Evolutionary conservation across 2,888 invertebrate genomes (phyloP), one percentile per base, ranked within the genome.

Genomic region (Temnothorax unifasciatus): DNA sequence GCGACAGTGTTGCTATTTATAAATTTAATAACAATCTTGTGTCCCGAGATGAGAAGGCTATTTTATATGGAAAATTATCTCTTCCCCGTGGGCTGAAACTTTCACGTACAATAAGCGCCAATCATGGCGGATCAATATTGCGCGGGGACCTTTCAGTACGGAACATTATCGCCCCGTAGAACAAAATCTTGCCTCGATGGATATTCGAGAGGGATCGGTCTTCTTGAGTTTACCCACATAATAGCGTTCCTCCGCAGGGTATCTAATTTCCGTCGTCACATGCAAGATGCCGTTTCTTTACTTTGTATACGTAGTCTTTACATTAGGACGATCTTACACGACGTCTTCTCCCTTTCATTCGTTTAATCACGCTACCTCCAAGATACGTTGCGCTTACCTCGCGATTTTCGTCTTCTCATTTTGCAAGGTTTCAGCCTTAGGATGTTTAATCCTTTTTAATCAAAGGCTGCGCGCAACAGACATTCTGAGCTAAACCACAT

Each of bases 201-300:
- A 61, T 74, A 86, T 82, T 77, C 63, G 77, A 85, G 86, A 81
- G 71, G 71, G 71, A 76, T 83, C 86, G 76, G 68, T 29, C 75
- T 71, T 83, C 75, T 69, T 66, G 15, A 73, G 83, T 85, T 86
- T 85, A 75, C 83, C 79, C 75, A 85, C 66, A 83, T 85, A 86
- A 85, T 77, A 82, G 84, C 82, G 47, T 68, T 75, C 63, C 81
- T 41, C 9, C 54, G 29, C 21, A 29, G 34, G 11, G 54, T 85
- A 81, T 86, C 86, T 81, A 81, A 83, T 86, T 86, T 83, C 86
- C 64, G 59, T 69, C 69, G 57, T 74, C 79, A 68, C 66, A 52
- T 71, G 63, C 66, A 77, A 66, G 59, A 76, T 59, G 59, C 38
- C 59, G 34, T 79, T 79, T 79, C 69, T 71, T 79, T 79, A 79